These are phyloP conservation scores for Baccha elongata DNA, from an alignment of 2,888 invertebrate genomes.

Conservation along the genomic window DNA sequence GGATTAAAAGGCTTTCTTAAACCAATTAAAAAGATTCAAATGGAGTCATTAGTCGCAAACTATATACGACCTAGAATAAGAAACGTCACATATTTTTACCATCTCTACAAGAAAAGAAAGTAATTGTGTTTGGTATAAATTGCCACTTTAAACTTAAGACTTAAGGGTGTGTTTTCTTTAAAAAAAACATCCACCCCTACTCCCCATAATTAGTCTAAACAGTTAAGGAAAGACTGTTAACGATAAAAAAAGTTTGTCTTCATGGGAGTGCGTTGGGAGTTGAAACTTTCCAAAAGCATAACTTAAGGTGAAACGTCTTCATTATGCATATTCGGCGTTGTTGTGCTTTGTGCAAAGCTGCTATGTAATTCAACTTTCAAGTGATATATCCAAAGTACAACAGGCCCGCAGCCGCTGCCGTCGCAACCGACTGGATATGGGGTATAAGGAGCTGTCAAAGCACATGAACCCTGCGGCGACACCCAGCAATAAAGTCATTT, in stretches of 20 bases:
- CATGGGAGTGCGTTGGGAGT: slow-evolving; percentile 49
- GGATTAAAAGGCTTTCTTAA: slow-evolving; percentile 49
- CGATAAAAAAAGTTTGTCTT: slow-evolving; percentile 61
- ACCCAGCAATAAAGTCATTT: slow-evolving; percentile 67
- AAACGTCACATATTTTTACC: too few relatives aligned
- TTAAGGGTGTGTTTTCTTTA: slow-evolving; percentile 35
- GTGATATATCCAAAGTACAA: slow-evolving; percentile 41
- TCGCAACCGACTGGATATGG: not conserved
- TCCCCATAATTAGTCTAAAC: slow-evolving; percentile 46
- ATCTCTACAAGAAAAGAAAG: too few relatives aligned
- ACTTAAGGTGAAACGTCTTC: slow-evolving; percentile 64
- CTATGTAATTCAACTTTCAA: slow-evolving; percentile 37
- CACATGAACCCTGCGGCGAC: slow-evolving; percentile 63
- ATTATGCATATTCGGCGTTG: slow-evolving; percentile 62
- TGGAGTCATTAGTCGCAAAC: slow-evolving; percentile 56
- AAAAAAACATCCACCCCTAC: slow-evolving; percentile 17
- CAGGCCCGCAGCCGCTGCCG: not conserved
- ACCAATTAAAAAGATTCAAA: slow-evolving; percentile 54
- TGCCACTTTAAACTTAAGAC: slow-evolving; percentile 31
- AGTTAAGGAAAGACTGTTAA: slow-evolving; percentile 27
- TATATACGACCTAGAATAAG: too few relatives aligned
- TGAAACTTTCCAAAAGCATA: slow-evolving; percentile 52
- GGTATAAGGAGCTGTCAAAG: slow-evolving; percentile 45
- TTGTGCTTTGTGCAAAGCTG: slow-evolving; percentile 32
- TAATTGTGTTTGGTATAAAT: slow-evolving; percentile 27